Evolutionary conservation across 2,113 vertebrate genomes (phyloP).

Genomic region (Redunca redunca): DNA sequence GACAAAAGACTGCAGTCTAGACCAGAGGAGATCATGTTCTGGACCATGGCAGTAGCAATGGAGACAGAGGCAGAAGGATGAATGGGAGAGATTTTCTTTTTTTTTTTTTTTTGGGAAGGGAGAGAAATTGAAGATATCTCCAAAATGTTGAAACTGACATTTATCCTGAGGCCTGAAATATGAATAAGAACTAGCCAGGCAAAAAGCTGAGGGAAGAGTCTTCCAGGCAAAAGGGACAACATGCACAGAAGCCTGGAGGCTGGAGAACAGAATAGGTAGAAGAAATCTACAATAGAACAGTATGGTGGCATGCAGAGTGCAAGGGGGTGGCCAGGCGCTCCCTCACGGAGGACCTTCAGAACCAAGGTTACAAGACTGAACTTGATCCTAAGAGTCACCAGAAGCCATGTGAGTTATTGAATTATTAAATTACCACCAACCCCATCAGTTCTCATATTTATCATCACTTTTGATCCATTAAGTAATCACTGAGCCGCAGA

Average conservation of each 20-base stretch:
- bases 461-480: background rate
- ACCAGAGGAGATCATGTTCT: background rate
- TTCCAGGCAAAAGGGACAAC: background rate
- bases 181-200: background rate
- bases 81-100: background rate
- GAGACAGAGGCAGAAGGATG: background rate
- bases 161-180: background rate
- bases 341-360: background rate
- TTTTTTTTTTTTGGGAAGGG: background rate
- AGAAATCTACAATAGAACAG: background rate
- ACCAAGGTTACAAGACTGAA: background rate
- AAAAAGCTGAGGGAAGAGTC: background rate
- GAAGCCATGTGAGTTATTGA: constrained; percentile 7
- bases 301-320: background rate
- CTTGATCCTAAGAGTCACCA: background rate
- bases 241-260: background rate
- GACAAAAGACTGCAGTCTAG: background rate
- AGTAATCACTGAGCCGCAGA: background rate
- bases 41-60: background rate
- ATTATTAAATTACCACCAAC: background rate
- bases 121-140: background rate
- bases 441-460: background rate
- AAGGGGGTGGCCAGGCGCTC: background rate
- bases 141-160: background rate
- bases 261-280: background rate